Evolutionary conservation across 92 coral and sea anemone species (phyloP), one percentile per base, ranked within the genome.

Genomic region (Parazoanthus swiftii): DNA sequence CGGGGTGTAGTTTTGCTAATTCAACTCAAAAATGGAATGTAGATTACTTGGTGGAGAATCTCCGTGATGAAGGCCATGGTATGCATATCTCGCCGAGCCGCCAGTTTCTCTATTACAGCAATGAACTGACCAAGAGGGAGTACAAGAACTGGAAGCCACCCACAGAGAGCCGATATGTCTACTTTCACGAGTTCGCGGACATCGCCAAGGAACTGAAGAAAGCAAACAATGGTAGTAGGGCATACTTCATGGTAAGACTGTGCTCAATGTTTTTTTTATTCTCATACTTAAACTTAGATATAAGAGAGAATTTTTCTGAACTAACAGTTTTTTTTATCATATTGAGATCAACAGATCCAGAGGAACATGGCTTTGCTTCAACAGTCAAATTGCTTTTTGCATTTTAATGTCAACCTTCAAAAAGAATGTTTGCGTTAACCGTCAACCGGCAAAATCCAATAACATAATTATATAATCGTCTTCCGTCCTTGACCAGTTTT

Each of bases 21-120:
- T 76, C 95, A 36, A 95, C 98, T 3, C 73, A 85, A 74, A 97
- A 97, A 83, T 97, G 99, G 99, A 90, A 85, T 82, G 66, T 92
- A 37, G 90, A 89, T 0, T 97, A 95, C 88, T 80, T 97, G 25
- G n/a, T 67, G 44, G 93, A 95, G 73, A 94, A 95, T 81, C 90
- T 97, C 21, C 91, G 92, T 3, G 99, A 95, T 46, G 90, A 97
- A 66, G 96, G 93, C 13, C 96, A 92, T 86, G 89, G 92, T 36
- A 86, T 91, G 42, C 90, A 94, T 39, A 67, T 95, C 25, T 93
- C 98, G 8, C 87, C 78, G 5, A 84, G 87, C 23, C 87, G 87
- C 4, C 87, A 71, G 78, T 84, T 84, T 38, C 87, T 84, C 10
- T 84, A 84, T 33, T 84, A 84, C 79, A 84, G 79, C 79, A 16